A percentile compares a stretch with the other conserved stretches of the same genome.
Conservation (phyloP, 2,113 vertebrate genomes). For the Amazona guildingii region DNA sequence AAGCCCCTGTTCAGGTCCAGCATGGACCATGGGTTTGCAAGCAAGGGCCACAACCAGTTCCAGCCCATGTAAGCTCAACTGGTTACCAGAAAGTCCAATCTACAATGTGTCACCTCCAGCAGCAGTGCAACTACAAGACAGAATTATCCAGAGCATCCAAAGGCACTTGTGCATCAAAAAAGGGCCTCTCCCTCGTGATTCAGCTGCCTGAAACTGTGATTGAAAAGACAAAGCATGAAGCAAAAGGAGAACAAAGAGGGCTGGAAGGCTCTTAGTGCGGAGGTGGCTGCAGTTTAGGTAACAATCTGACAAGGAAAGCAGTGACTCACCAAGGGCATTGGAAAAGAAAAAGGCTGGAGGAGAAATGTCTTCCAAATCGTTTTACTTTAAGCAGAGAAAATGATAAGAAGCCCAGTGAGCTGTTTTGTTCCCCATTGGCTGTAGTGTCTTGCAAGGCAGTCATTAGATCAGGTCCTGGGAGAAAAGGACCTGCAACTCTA, state of each 20-base stretch:
- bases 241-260: slow-evolving; percentile 11
- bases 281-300: slow-evolving; percentile 53
- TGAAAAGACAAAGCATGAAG: slow-evolving; percentile 34
- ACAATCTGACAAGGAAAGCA: neutral
- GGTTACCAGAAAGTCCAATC: neutral
- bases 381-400: neutral
- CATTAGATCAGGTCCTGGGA: neutral
- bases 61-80: neutral
- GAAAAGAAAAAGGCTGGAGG: neutral
- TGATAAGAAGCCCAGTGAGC: neutral
- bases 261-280: slow-evolving; percentile 21
- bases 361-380: neutral
- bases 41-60: neutral
- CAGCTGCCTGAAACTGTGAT: neutral
- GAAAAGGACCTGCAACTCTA: neutral
- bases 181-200: neutral
- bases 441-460: neutral
- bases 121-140: neutral
- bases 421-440: neutral
- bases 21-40: neutral
- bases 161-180: neutral
- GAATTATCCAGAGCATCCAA: neutral
- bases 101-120: neutral
- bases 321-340: slow-evolving; percentile 26
- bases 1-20: neutral